These are phyloP conservation scores for Meiosimyza platycephala DNA, from an alignment of 2,888 invertebrate genomes.

Conservation along the genomic window DNA sequence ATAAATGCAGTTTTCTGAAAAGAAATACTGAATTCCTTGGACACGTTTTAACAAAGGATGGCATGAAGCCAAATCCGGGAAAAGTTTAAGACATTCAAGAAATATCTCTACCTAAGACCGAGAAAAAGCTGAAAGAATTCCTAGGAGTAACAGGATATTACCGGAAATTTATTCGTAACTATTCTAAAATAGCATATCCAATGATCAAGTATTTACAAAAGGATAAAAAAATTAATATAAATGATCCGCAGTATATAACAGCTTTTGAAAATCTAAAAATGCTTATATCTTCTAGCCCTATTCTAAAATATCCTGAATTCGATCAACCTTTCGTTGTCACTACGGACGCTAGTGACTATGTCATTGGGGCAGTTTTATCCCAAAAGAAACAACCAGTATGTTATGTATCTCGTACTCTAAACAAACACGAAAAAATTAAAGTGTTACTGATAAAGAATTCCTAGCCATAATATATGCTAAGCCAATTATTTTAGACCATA, in stretches of 20 bases:
- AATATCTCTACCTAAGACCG: too few relatives aligned
- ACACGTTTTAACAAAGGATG: too few relatives aligned
- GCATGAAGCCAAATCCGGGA: too few relatives aligned
- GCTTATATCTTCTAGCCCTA: background rate
- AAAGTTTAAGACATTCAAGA: too few relatives aligned
- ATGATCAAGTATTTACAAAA: conserved; percentile 15
- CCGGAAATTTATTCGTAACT: too few relatives aligned
- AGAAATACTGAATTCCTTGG: too few relatives aligned
- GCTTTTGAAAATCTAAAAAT: conserved; percentile 8
- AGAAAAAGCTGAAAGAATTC: too few relatives aligned
- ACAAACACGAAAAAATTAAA: conserved; percentile 12
- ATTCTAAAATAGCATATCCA: conserved; percentile 11
- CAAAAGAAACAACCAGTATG: conserved; percentile 13
- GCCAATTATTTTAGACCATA: too few relatives aligned
- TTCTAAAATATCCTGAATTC: too few relatives aligned
- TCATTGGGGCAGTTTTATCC: conserved; percentile 5
- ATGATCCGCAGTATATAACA: conserved; percentile 13
- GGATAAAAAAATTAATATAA: conserved; percentile 7
- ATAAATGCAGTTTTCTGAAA: too few relatives aligned
- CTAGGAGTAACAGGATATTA: too few relatives aligned
- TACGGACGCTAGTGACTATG: background rate
- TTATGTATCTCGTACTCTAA: background rate
- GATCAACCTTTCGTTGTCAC: background rate
- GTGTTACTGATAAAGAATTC: conserved; percentile 19
- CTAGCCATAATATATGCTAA: too few relatives aligned